A percentile compares a stretch with the other conserved stretches of the same genome.
Evolutionary conservation across 2,113 vertebrate species (phyloP).

Genomic region (Microcebus tavaratra): DNA sequence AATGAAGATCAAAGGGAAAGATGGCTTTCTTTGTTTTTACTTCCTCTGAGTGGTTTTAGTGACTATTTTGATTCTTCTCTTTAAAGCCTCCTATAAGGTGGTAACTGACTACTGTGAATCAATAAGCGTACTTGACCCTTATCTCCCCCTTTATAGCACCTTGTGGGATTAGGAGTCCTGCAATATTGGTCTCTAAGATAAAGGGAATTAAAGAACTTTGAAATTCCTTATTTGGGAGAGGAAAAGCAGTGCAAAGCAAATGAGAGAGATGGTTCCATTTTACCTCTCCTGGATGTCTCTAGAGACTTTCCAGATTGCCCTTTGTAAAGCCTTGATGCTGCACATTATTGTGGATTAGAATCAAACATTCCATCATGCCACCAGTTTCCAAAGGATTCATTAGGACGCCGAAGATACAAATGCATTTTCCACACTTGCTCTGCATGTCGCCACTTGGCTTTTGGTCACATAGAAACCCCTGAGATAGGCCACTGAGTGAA

Average conservation of each 20-base stretch:
- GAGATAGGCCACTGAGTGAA: background rate
- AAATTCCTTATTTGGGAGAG: background rate
- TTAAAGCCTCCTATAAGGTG: background rate
- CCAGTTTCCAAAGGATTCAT: background rate
- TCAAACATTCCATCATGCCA: background rate
- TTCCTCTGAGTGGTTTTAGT: background rate
- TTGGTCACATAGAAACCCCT: background rate
- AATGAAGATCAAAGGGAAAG: background rate
- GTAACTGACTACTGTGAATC: background rate
- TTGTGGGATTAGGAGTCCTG: background rate
- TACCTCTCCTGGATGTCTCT: background rate
- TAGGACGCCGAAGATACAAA: background rate
- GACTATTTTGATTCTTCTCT: background rate
- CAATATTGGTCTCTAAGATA: background rate
- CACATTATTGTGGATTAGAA: background rate
- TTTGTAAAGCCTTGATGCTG: background rate
- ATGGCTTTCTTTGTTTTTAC: background rate
- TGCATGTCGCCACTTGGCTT: background rate
- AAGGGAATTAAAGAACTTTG: background rate
- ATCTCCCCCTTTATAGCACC: background rate
- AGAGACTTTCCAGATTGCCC: background rate
- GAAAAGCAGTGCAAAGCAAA: background rate
- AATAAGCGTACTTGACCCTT: background rate
- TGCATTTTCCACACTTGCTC: background rate
- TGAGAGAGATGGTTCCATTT: background rate